A percentile compares a stretch with the other conserved stretches of the same genome.
These are phyloP conservation scores for Colistium nudipinnis DNA, from an alignment of 2,113 vertebrate genomes.

Conservation along the genomic window DNA sequence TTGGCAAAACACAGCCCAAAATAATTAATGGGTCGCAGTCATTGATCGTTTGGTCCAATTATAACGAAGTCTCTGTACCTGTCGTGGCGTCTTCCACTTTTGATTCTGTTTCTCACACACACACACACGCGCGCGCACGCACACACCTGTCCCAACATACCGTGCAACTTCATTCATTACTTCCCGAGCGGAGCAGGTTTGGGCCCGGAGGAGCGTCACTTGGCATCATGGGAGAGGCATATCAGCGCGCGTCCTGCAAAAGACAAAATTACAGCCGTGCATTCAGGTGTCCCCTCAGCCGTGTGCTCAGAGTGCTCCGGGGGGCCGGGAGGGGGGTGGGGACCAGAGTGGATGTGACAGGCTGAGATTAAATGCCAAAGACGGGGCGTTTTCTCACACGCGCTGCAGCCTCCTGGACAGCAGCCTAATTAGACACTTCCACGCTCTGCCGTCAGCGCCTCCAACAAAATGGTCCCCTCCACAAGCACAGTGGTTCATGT, in stretches of 20 bases:
- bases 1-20: conserved; percentile 43
- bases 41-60: conserved; percentile 53
- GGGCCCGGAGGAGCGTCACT: conserved; percentile 41
- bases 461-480: conserved; percentile 62
- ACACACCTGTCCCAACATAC: background rate
- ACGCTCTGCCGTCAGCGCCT: conserved; percentile 70
- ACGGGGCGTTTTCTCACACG: conserved; percentile 77
- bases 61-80: conserved; percentile 30
- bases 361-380: conserved; percentile 81
- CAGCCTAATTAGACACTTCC: conserved; percentile 81
- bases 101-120: background rate
- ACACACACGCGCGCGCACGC: background rate
- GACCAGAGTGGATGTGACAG: conserved; percentile 81
- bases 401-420: conserved; percentile 78
- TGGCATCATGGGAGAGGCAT: conserved; percentile 59
- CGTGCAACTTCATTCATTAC: conserved; percentile 43
- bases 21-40: conserved; percentile 34
- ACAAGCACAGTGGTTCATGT: conserved; percentile 70
- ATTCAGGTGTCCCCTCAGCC: conserved; percentile 75
- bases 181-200: conserved; percentile 37
- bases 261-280: conserved; percentile 74
- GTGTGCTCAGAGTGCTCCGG: conserved; percentile 63
- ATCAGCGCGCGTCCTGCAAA: conserved; percentile 50
- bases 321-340: conserved; percentile 62
- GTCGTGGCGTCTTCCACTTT: conserved; percentile 2